These are phyloP conservation scores for Caenorhabditis sinica DNA, from an alignment of 2,888 invertebrate species.

Conservation along the genomic window DNA sequence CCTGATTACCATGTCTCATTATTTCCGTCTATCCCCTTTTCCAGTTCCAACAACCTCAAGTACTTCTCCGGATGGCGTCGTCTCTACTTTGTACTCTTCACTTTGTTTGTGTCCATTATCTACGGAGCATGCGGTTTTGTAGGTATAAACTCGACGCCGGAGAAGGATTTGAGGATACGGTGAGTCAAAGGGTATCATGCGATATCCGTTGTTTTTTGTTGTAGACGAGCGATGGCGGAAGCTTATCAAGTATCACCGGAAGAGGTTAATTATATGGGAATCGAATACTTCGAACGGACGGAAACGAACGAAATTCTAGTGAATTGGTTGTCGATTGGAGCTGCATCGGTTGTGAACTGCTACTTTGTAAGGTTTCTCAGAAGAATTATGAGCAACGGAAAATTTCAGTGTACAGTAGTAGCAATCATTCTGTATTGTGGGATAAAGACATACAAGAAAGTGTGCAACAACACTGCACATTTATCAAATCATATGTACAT, in stretches of 20 bases:
- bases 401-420: slow-evolving; percentile 36
- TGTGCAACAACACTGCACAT: slow-evolving; percentile 15
- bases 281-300: slow-evolving; percentile 42
- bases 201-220: slow-evolving; percentile 2
- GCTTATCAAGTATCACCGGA: slow-evolving; percentile 40
- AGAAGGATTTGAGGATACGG: slow-evolving; percentile 38
- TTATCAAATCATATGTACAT: slow-evolving; percentile 43
- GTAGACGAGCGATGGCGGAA: slow-evolving; percentile 34
- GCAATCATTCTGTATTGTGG: slow-evolving; percentile 48
- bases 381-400: neutral
- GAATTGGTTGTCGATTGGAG: slow-evolving; percentile 38
- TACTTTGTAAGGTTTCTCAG: slow-evolving; percentile 30
- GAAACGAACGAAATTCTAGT: slow-evolving; percentile 25
- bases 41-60: slow-evolving; percentile 30
- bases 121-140: slow-evolving; percentile 44
- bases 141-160: slow-evolving; percentile 40
- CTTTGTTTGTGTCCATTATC: slow-evolving; percentile 32
- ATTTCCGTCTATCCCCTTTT: neutral
- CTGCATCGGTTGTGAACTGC: slow-evolving; percentile 10
- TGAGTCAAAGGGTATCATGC: slow-evolving; percentile 16
- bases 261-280: slow-evolving; percentile 35
- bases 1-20: neutral
- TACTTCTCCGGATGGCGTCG: slow-evolving; percentile 52
- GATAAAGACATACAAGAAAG: slow-evolving; percentile 43
- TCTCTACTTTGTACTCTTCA: slow-evolving; percentile 50